phyloP scores from a whole-genome alignment of 2,797 vertebrate species.

The Characodon lateralis region DNA sequence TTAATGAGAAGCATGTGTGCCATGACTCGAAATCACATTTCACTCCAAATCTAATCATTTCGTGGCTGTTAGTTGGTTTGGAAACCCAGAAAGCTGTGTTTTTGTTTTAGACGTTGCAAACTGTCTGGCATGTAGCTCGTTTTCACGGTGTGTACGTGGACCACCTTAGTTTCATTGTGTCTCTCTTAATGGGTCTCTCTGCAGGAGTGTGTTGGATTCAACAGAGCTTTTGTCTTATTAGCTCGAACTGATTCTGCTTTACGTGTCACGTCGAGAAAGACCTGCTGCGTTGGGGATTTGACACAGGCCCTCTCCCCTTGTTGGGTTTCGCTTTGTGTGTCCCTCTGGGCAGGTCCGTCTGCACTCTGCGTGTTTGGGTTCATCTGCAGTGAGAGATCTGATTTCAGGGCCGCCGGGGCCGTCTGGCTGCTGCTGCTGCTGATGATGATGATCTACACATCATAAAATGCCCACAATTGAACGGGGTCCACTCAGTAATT shows the following conservation, averaged over 20 bases:
- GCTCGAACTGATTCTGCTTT: slow-evolving; percentile 44
- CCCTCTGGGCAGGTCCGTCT: slow-evolving; percentile 68
- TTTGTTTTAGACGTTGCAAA: slow-evolving; percentile 43
- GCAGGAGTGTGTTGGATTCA: slow-evolving; percentile 54
- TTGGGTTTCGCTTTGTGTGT: slow-evolving; percentile 71
- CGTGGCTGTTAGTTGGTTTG: slow-evolving; percentile 32
- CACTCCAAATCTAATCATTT: slow-evolving; percentile 71
- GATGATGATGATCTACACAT: slow-evolving; percentile 56
- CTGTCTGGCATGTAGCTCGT: slow-evolving; percentile 45
- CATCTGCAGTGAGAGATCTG: slow-evolving; percentile 82
- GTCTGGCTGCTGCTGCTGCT: slow-evolving; percentile 70
- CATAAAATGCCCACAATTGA: slow-evolving; percentile 50
- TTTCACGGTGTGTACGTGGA: slow-evolving; percentile 39
- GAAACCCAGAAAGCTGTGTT: slow-evolving; percentile 20
- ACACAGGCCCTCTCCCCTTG: slow-evolving; percentile 54
- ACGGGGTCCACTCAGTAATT: slow-evolving; percentile 9
- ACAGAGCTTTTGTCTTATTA: slow-evolving; percentile 62
- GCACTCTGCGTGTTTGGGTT: slow-evolving; percentile 79
- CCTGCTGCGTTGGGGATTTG: slow-evolving; percentile 67
- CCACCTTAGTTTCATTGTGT: slow-evolving; percentile 47
- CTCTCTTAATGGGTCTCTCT: slow-evolving; percentile 48
- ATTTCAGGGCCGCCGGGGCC: slow-evolving; percentile 77
- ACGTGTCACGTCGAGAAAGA: slow-evolving; percentile 38
- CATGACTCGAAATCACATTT: slow-evolving; percentile 72
- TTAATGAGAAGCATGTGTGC: slow-evolving; percentile 76